These are phyloP conservation scores for Vulpes vulpes DNA, from an alignment of 2,113 vertebrate genomes.

Conservation along the genomic window DNA sequence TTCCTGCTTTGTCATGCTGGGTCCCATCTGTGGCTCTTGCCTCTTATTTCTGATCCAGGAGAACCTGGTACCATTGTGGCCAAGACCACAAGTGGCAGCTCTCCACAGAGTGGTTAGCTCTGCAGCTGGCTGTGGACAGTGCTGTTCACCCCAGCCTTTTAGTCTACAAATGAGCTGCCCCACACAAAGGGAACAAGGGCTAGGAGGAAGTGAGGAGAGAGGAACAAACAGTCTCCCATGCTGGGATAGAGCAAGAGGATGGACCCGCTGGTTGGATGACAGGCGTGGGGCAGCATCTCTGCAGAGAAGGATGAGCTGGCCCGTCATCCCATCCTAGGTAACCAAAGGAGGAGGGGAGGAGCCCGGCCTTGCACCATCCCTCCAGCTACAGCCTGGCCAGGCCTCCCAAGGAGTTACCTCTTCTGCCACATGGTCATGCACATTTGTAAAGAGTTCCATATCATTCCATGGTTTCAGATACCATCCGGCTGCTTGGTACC, in stretches of 20 bases:
- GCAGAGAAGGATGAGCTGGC: background rate
- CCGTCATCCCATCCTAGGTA: rapidly evolving
- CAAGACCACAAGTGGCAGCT: background rate
- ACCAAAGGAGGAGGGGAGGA: background rate
- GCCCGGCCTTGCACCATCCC: too few species aligned
- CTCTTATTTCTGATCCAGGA: background rate
- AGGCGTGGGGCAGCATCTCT: background rate
- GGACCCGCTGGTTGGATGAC: too few species aligned
- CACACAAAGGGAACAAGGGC: background rate
- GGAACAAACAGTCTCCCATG: background rate
- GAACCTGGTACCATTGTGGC: background rate
- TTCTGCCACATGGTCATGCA: background rate
- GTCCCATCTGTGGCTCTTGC: background rate
- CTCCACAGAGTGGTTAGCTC: background rate
- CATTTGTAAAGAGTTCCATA: background rate
- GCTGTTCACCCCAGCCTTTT: background rate
- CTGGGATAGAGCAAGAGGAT: background rate
- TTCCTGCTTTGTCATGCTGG: background rate
- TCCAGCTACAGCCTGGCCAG: background rate
- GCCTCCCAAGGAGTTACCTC: background rate
- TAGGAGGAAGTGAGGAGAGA: background rate
- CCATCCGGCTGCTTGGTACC: background rate
- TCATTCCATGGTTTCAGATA: background rate
- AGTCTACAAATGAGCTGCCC: background rate
- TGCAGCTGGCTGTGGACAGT: background rate